Conservation (phyloP, 2,888 invertebrate species). For the Drosophila putrida region DNA sequence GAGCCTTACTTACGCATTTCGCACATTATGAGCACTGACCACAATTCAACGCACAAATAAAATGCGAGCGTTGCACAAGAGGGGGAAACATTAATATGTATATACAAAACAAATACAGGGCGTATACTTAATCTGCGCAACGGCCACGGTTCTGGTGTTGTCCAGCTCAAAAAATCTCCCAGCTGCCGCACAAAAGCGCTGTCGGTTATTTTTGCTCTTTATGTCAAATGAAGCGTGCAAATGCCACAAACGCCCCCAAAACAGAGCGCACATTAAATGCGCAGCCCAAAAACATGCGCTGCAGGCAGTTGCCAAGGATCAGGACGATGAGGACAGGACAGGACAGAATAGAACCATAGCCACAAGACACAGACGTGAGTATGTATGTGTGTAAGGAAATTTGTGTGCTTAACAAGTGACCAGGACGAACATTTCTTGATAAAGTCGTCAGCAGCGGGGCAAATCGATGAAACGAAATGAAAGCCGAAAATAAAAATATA, state of each 20-base stretch:
- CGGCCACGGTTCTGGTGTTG: slow-evolving; percentile 22
- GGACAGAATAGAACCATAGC: background rate
- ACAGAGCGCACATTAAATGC: slow-evolving; percentile 69
- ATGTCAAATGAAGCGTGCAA: slow-evolving; percentile 80
- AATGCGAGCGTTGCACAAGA: slow-evolving; percentile 4
- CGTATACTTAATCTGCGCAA: slow-evolving; percentile 70
- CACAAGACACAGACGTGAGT: background rate
- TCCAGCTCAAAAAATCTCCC: background rate
- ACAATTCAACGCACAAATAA: slow-evolving; percentile 28
- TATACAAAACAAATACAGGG: slow-evolving; percentile 65
- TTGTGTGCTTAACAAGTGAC: slow-evolving; percentile 53
- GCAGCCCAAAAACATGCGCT: slow-evolving; percentile 67
- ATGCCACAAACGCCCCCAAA: slow-evolving; percentile 72
- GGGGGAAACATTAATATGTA: slow-evolving; percentile 33
- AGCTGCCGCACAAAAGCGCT: slow-evolving; percentile 43
- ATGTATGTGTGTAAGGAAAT: slow-evolving; percentile 4
- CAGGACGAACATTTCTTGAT: slow-evolving; percentile 58
- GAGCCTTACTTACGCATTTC: slow-evolving; percentile 53
- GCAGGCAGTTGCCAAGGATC: slow-evolving; percentile 57
- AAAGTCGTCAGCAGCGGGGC: slow-evolving; percentile 62
- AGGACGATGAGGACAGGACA: slow-evolving; percentile 6
- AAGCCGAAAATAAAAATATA: slow-evolving; percentile 35
- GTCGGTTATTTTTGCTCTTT: slow-evolving; percentile 77
- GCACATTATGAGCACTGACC: slow-evolving; percentile 42
- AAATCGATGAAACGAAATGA: slow-evolving; percentile 71